Evolutionary conservation across 1,140 invertebrate species (phyloP).

Genomic region (Drosophila novamexicana): DNA sequence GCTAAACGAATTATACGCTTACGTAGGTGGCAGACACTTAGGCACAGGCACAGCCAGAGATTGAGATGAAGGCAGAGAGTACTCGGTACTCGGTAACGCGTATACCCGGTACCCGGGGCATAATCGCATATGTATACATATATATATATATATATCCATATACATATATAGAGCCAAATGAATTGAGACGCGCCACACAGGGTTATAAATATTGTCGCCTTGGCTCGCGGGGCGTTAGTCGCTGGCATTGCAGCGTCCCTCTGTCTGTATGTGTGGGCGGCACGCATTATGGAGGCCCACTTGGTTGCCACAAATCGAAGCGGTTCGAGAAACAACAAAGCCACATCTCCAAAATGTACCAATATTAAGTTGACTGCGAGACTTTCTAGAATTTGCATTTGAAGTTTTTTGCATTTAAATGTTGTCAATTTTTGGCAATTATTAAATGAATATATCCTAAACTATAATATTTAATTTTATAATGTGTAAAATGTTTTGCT

Average conservation of each 20-base stretch:
- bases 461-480: no score
- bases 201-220: constrained; percentile 79
- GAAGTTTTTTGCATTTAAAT: background rate
- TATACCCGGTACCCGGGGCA: background rate
- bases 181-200: constrained; percentile 80
- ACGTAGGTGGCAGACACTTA: constrained; percentile 80
- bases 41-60: constrained; percentile 43
- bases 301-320: constrained; percentile 41
- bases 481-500: no score
- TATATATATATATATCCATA: constrained; percentile 22
- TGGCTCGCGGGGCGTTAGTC: constrained; percentile 46
- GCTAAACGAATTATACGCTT: constrained; percentile 82
- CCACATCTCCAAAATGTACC: background rate
- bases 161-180: constrained; percentile 65
- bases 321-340: constrained; percentile 3
- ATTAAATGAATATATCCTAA: no score
- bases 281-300: constrained; percentile 27
- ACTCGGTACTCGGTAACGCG: background rate
- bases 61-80: background rate
- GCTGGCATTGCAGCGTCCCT: background rate
- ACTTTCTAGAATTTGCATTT: background rate
- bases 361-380: background rate
- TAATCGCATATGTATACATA: constrained; percentile 27
- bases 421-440: no score
- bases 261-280: constrained; percentile 34